Percentiles rank a stretch among this genome's conserved stretches.
These are phyloP conservation scores for Platyura marginata DNA, from an alignment of 1,140 invertebrate species.

Conservation along the genomic window DNA sequence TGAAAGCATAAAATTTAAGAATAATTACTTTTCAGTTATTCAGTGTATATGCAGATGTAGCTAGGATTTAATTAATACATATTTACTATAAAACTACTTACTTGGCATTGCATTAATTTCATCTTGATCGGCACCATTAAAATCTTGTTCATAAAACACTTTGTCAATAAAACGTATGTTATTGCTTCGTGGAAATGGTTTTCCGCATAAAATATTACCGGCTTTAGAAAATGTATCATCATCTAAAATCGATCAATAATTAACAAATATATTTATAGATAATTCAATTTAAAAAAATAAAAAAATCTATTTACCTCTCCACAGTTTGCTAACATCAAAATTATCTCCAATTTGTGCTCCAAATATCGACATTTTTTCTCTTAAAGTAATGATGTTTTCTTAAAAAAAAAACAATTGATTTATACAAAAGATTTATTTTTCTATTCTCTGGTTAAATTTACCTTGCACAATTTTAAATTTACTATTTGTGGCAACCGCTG, in stretches of 20 bases:
- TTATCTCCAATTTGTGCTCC: slow-evolving; percentile 12
- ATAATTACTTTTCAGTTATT: too few relatives aligned
- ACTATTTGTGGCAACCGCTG: slow-evolving; percentile 35
- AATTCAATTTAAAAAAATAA: too few relatives aligned
- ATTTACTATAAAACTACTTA: slow-evolving; percentile 23
- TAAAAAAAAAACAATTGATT: too few relatives aligned
- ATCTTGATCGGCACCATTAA: slow-evolving; percentile 20
- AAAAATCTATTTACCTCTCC: background rate
- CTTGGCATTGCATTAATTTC: slow-evolving; percentile 38
- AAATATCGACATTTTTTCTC: background rate
- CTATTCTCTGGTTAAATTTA: too few relatives aligned
- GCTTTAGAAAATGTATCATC: slow-evolving; percentile 25
- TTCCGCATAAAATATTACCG: slow-evolving; percentile 38
- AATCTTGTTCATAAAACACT: slow-evolving; percentile 31
- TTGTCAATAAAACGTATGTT: slow-evolving; percentile 23
- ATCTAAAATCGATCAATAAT: slow-evolving; percentile 13
- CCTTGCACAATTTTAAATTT: slow-evolving; percentile 22
- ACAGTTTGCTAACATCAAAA: slow-evolving; percentile 17
- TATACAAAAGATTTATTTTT: too few relatives aligned
- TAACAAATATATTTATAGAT: too few relatives aligned
- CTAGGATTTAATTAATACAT: too few relatives aligned
- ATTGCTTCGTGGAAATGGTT: slow-evolving; percentile 26
- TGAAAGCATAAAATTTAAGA: too few relatives aligned
- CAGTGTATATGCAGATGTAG: too few relatives aligned
- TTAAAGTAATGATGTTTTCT: too few relatives aligned